Percentiles rank a stretch among this genome's conserved stretches.
Conservation (phyloP, 2,797 vertebrate species). For the Gadopsis bispinosus region DNA sequence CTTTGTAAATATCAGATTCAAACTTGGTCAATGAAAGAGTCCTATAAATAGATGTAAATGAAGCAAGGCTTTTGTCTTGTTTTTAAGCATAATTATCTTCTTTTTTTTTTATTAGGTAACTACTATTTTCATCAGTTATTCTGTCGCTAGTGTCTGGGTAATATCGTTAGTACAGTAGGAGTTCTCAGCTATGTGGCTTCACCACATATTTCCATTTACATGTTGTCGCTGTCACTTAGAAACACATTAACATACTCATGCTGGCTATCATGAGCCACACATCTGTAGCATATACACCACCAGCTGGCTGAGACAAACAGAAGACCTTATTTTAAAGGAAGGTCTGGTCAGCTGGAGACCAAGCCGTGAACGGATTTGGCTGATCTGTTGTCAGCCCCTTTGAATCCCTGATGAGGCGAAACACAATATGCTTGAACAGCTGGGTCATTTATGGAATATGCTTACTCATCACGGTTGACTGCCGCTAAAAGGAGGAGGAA, state of each 20-base stretch:
- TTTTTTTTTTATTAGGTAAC: not conserved
- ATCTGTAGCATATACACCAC: slow-evolving; percentile 54
- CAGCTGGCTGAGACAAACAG: slow-evolving; percentile 58
- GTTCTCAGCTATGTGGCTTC: not conserved
- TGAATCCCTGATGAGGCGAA: slow-evolving; percentile 74
- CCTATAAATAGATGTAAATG: not conserved
- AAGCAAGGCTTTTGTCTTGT: not conserved
- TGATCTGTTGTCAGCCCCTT: slow-evolving; percentile 69
- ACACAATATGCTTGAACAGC: slow-evolving; percentile 79
- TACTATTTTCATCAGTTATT: not conserved
- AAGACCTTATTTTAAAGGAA: slow-evolving; percentile 44
- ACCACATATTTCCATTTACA: slow-evolving; percentile 11
- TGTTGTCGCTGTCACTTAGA: slow-evolving; percentile 30
- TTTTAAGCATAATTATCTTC: not conserved
- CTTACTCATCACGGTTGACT: slow-evolving; percentile 70
- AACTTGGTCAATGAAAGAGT: slow-evolving; percentile 10
- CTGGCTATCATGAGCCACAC: slow-evolving; percentile 32
- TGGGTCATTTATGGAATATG: slow-evolving; percentile 78
- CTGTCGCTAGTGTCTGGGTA: too few relatives aligned
- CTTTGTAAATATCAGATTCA: slow-evolving; percentile 56
- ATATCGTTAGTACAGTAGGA: not conserved
- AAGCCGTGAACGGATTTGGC: slow-evolving; percentile 55
- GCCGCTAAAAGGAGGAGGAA: slow-evolving; percentile 16
- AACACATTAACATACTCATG: slow-evolving; percentile 32
- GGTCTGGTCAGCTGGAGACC: slow-evolving; percentile 68